phyloP scores from a whole-genome alignment of 2,113 vertebrate genomes.

The Cyprinus carpio region DNA sequence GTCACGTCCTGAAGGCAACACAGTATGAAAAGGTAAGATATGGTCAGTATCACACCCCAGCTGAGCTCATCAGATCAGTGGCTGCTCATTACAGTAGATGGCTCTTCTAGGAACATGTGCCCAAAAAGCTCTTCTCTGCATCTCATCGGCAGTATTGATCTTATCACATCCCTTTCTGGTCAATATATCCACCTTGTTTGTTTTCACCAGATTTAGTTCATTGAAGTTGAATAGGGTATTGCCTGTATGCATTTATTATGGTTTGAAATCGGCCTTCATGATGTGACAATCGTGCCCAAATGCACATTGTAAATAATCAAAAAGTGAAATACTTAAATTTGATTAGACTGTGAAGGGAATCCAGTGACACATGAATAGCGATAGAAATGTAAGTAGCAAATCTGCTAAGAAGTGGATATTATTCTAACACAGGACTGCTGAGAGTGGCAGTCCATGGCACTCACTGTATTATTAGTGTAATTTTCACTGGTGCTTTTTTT shows the following conservation, averaged over 20 bases:
- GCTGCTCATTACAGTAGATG: conserved; percentile 8
- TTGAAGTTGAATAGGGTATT: conserved; percentile 1
- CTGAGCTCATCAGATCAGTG: conserved; percentile 43
- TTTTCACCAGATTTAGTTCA: conserved; percentile 27
- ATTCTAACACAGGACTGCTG: not conserved
- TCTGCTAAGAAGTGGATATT: not conserved
- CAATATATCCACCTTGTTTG: conserved; percentile 44
- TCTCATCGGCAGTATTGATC: conserved; percentile 39
- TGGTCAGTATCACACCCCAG: not conserved
- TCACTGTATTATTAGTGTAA: conserved; percentile 60
- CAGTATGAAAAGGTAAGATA: conserved; percentile 79
- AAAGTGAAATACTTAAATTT: not conserved
- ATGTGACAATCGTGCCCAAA: not conserved
- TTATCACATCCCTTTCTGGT: conserved; percentile 19
- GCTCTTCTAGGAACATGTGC: conserved; percentile 31
- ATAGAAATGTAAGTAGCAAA: no score
- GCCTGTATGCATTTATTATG: conserved; percentile 24
- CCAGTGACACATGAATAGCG: no score
- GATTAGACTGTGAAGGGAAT: conserved; percentile 1
- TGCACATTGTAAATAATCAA: not conserved
- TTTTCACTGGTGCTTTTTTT: conserved; percentile 53
- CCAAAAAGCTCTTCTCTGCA: conserved; percentile 11
- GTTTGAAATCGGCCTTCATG: not conserved
- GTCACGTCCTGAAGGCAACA: conserved; percentile 66
- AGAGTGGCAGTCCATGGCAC: conserved; percentile 32